A percentile compares a stretch with the other conserved stretches of the same genome.
These are phyloP conservation scores for Eupithecia inturbata DNA, from an alignment of 2,888 invertebrate species.

Conservation along the genomic window DNA sequence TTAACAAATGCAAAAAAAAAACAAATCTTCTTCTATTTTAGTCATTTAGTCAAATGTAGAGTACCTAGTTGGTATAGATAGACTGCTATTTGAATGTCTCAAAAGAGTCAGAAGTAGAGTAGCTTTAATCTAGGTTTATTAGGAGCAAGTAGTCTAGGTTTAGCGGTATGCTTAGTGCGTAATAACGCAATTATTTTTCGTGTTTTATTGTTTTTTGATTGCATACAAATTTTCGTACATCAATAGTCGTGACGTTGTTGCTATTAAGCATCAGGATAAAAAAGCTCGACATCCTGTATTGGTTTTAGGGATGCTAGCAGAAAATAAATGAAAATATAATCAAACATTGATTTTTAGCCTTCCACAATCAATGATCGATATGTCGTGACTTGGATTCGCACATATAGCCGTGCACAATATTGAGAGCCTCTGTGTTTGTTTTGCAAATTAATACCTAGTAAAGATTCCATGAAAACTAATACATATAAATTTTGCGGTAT, in stretches of 20 bases:
- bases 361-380: neutral
- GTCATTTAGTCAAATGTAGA: too few species aligned
- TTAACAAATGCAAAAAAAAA: too few species aligned
- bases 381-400: neutral
- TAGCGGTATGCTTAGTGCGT: too few species aligned
- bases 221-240: neutral
- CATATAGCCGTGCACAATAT: neutral
- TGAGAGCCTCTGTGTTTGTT: slow-evolving; percentile 25
- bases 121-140: too few species aligned
- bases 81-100: too few species aligned
- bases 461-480: slow-evolving; percentile 36
- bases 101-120: too few species aligned
- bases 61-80: too few species aligned
- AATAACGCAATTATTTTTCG: too few species aligned
- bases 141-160: too few species aligned
- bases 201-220: too few species aligned
- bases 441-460: slow-evolving; percentile 27
- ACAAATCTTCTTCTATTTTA: too few species aligned
- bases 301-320: neutral
- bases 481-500: slow-evolving; percentile 31
- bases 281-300: neutral
- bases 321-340: neutral
- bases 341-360: neutral
- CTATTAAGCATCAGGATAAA: neutral
- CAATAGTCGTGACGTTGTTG: neutral